Evolutionary conservation across 2,888 invertebrate species (phyloP), one percentile per base, ranked within the genome.

Genomic region (Subacronicta megacephala): DNA sequence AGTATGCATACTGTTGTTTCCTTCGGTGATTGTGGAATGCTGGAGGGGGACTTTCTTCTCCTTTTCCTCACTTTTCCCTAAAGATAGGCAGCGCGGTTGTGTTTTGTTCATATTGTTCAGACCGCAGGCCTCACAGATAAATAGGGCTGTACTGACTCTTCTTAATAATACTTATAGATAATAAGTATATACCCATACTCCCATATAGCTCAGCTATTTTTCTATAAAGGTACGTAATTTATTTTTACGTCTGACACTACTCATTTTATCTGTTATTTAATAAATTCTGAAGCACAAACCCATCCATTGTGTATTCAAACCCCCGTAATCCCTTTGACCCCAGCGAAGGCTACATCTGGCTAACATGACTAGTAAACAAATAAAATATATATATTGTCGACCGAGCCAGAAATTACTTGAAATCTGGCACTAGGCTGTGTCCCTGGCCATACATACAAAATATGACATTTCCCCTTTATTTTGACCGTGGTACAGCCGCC

Each of bases 401-500:
- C 47, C 56, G 61, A 45, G 42, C 13, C 20, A 43, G 47, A 69
- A 55, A 73, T 70, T 54, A 62, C 63, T 53, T 41, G 43, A 59
- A 53, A 56, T 58, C 71, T 61, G 57, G 52, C 57, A 69, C 59
- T 59, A 57, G 57, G 18, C 41, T 35, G 26, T 18, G 54, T 62
- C 44, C 57, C 41, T 16, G 43, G 33, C 16, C 49, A 54, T 71
- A 50, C 62, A 65, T 62, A 74, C 72, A 57, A 70, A 74, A 70
- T 65, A 65, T 74, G 66, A 74, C 58, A 57, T 64, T 55, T 59
- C 58, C 38, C 38, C 46, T 74, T 41, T 62, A 70, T 62, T 70
- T 47, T 70, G 65, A 72, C 72, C 69, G 58, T 26, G 55, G 51
- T 49, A 31, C n/a, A n/a, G n/a, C n/a, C n/a, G n/a, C n/a, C n/a